These are phyloP conservation scores for Heteromurus nitidus DNA, from an alignment of 2,888 invertebrate species.

Conservation along the genomic window DNA sequence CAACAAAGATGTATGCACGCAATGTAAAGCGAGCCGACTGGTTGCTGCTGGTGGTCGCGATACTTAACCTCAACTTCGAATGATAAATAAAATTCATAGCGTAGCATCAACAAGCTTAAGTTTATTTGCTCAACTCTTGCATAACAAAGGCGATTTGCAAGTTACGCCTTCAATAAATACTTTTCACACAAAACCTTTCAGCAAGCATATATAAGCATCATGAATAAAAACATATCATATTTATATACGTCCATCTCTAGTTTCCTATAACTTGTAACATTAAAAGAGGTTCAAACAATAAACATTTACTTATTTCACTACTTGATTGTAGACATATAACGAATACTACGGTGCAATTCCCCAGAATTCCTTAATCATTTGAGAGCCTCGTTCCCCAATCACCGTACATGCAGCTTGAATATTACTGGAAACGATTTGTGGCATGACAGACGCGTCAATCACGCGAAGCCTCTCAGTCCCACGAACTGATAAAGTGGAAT, in stretches of 20 bases:
- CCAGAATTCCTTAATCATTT: conserved; percentile 68
- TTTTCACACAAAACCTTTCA: background rate
- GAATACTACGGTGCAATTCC: conserved; percentile 50
- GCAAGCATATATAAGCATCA: background rate
- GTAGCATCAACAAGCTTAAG: background rate
- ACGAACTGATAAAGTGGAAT: conserved; percentile 38
- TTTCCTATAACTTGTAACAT: too few species aligned
- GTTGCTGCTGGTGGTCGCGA: too few species aligned
- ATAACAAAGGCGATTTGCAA: background rate
- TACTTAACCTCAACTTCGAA: too few species aligned
- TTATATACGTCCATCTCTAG: too few species aligned
- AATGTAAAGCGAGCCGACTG: too few species aligned
- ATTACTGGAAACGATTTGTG: conserved; percentile 51
- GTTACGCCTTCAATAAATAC: conserved; percentile 15
- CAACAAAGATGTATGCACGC: too few species aligned
- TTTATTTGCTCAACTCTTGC: too few species aligned
- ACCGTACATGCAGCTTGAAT: conserved; percentile 69
- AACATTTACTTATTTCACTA: too few species aligned
- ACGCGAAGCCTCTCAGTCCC: conserved; percentile 50
- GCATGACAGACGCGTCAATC: conserved; percentile 61
- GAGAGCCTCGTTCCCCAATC: conserved; percentile 69
- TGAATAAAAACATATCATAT: background rate
- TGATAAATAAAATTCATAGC: too few species aligned
- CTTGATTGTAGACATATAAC: too few species aligned
- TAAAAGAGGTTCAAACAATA: too few species aligned